These are phyloP conservation scores for Sclerodermus sp. DNA, from an alignment of 2,888 invertebrate genomes.

Conservation along the genomic window DNA sequence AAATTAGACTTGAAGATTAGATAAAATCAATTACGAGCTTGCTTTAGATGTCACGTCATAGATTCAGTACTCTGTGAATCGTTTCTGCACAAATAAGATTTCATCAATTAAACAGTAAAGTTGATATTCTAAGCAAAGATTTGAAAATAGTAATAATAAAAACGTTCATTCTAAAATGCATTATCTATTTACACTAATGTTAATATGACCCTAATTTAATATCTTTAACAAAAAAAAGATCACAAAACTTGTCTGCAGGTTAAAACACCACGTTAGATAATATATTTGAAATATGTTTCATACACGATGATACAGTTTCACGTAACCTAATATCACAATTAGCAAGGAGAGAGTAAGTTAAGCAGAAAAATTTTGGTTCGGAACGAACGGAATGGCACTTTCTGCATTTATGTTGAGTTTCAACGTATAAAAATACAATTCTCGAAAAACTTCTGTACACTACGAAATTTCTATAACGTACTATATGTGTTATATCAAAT, in stretches of 20 bases:
- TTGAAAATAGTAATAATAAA: conserved; percentile 33
- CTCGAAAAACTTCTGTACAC: conserved; percentile 37
- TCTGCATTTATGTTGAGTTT: conserved; percentile 41
- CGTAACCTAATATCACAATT: conserved; percentile 54
- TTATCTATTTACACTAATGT: conserved; percentile 43
- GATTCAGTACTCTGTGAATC: conserved; percentile 41
- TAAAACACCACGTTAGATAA: conserved; percentile 33
- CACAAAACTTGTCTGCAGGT: conserved; percentile 35
- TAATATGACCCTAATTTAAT: conserved; percentile 36
- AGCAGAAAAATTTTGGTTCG: conserved; percentile 42
- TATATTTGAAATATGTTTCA: conserved; percentile 28
- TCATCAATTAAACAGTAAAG: not conserved
- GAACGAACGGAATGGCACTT: conserved; percentile 51
- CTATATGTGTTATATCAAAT: conserved; percentile 32
- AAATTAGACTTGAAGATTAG: conserved; percentile 12
- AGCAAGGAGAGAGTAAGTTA: conserved; percentile 41
- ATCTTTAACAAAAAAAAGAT: conserved; percentile 36
- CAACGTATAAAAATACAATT: conserved; percentile 44
- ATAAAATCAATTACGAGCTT: not conserved
- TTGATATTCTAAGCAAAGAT: conserved; percentile 11
- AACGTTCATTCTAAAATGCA: conserved; percentile 35
- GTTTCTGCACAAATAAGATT: conserved; percentile 1
- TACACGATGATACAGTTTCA: conserved; percentile 39
- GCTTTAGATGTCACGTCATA: conserved; percentile 53
- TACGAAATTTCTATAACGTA: conserved; percentile 36